phyloP scores from a whole-genome alignment of 2,888 invertebrate genomes.

The Mesorhabditis belari region DNA sequence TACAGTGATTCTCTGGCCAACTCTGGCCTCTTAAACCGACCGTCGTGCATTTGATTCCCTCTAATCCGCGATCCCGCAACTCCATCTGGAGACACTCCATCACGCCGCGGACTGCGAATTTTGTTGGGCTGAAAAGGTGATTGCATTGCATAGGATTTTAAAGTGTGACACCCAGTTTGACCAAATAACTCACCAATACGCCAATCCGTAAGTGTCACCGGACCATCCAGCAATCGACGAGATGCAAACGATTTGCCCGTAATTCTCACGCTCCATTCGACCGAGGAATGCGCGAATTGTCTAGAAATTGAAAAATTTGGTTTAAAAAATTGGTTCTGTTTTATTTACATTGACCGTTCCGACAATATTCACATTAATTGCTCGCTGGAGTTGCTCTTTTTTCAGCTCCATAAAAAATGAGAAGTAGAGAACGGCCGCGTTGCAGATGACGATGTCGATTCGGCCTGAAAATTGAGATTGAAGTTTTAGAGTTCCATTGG shows the following conservation, averaged over 20 bases:
- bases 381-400: constrained; percentile 32
- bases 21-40: constrained; percentile 35
- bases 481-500: too few relatives aligned
- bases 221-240: constrained; percentile 50
- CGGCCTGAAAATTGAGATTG: constrained; percentile 26
- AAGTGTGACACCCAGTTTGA: not conserved
- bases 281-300: constrained; percentile 49
- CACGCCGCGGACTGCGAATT: constrained; percentile 75
- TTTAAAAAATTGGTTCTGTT: not conserved
- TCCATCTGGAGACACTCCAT: constrained; percentile 79
- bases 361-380: constrained; percentile 47
- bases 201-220: constrained; percentile 50
- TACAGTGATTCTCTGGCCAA: not conserved
- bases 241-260: constrained; percentile 47
- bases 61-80: constrained; percentile 61
- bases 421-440: constrained; percentile 48
- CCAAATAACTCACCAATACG: constrained; percentile 14
- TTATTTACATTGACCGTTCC: constrained; percentile 45
- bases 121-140: constrained; percentile 61
- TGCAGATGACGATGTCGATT: constrained; percentile 47
- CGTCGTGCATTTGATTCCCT: constrained; percentile 68
- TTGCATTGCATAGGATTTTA: too few relatives aligned
- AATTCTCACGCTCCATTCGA: constrained; percentile 40
- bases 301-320: constrained; percentile 21
- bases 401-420: constrained; percentile 42